These are phyloP conservation scores for Trissonchulus latispiculum DNA, from an alignment of 2,888 invertebrate genomes.

Conservation along the genomic window DNA sequence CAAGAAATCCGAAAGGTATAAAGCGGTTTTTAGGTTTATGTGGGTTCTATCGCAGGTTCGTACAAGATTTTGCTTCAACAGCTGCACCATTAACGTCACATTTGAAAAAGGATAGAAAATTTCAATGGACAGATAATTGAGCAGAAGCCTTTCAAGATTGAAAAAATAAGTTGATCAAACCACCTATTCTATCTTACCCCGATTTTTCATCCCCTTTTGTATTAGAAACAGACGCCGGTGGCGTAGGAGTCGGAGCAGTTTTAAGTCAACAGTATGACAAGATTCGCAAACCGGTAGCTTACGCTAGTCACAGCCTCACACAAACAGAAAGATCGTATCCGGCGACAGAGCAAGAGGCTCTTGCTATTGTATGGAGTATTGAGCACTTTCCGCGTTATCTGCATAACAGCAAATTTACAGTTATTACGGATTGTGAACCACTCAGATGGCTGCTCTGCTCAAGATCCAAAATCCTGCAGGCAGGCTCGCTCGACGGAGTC, in stretches of 20 bases:
- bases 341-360: conserved; percentile 30
- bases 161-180: conserved; percentile 18
- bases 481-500: not conserved
- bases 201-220: conserved; percentile 26
- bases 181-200: conserved; percentile 28
- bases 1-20: conserved; percentile 25
- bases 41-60: conserved; percentile 24
- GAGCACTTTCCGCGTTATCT: conserved; percentile 23
- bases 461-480: not conserved
- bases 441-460: conserved; percentile 22
- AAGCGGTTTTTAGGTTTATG: conserved; percentile 29
- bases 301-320: conserved; percentile 29
- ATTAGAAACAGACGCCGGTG: conserved; percentile 31
- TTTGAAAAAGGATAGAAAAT: conserved; percentile 26
- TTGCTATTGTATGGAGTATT: conserved; percentile 29
- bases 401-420: not conserved
- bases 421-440: conserved; percentile 24
- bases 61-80: conserved; percentile 26
- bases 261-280: conserved; percentile 28
- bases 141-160: conserved; percentile 23
- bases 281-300: conserved; percentile 30
- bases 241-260: conserved; percentile 31
- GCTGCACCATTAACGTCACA: conserved; percentile 26
- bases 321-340: conserved; percentile 29
- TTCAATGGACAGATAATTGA: conserved; percentile 25